Evolutionary conservation across 2,888 invertebrate genomes (phyloP).

Genomic region (Lissonota sp.): DNA sequence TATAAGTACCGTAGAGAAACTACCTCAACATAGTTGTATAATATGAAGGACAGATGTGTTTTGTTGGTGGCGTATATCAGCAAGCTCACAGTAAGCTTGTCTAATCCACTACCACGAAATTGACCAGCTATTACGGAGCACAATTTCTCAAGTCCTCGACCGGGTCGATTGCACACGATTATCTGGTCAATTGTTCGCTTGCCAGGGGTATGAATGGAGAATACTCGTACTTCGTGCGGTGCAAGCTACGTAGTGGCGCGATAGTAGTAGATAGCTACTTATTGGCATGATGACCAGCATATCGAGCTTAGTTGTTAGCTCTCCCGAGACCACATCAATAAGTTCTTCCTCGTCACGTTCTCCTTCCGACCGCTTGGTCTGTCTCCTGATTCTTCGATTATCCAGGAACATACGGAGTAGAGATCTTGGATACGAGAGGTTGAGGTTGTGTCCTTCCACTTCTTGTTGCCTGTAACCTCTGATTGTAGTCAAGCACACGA

Average conservation of each 20-base stretch:
- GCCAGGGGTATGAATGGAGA: neutral
- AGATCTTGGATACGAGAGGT: slow-evolving; percentile 27
- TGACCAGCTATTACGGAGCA: slow-evolving; percentile 2
- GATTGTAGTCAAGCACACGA: slow-evolving; percentile 19
- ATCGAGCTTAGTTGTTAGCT: slow-evolving; percentile 20
- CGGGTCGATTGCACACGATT: neutral
- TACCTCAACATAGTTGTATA: too few species aligned
- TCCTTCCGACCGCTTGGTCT: neutral
- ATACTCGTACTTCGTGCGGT: neutral
- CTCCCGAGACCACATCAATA: neutral
- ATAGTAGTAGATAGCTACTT: slow-evolving; percentile 32
- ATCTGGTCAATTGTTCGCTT: slow-evolving; percentile 22
- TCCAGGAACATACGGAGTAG: slow-evolving; percentile 22
- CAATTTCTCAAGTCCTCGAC: slow-evolving; percentile 24
- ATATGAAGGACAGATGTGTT: too few species aligned
- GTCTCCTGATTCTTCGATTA: slow-evolving; percentile 23
- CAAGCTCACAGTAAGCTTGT: slow-evolving; percentile 14
- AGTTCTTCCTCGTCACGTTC: slow-evolving; percentile 7
- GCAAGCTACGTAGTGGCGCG: slow-evolving; percentile 21
- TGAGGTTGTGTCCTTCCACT: slow-evolving; percentile 11
- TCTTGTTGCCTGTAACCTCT: slow-evolving; percentile 9
- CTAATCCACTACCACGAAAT: neutral
- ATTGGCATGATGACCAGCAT: slow-evolving; percentile 34
- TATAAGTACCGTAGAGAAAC: too few species aligned
- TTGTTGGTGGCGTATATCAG: neutral